Base-by-base conservation (phyloP, 2,113 vertebrate species). In the Arenaria interpres region DNA sequence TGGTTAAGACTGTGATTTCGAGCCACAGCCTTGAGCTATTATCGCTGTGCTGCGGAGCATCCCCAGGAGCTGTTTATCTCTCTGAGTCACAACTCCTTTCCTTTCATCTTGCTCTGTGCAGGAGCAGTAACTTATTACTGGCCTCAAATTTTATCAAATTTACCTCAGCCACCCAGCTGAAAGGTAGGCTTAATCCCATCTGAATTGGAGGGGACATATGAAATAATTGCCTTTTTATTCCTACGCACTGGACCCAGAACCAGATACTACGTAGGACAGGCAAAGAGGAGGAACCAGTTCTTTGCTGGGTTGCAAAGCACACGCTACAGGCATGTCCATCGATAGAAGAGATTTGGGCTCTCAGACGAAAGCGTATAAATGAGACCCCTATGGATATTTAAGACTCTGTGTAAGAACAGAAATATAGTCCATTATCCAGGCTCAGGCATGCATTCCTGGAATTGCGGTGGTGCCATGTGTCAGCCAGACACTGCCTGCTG, bases 381-480 rank as follows among this genome's bases (percentile, higher is more conserved):
- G 43, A 78, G 63, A 54, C 35, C 5, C 78, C 28, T 19, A 6
- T 19, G 48, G 18, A 62, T 48, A 62, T 48, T 82, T 75, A 51
- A 72, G 24, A 37, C 24, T 88, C 10, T 51, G 54, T 37, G 0
- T 64, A 21, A 88, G 45, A 91, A 73, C 7, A 85, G 73, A 81
- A 69, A 54, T 16, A 3, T 16, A 50, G 43, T 85, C 28, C 12
- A 27, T 46, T 74, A 43, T 10, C 45, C 45, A 78, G 30, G 66
- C 33, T 85, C 51, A 51, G 0, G 1, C 0, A 0, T 45, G 59
- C 33, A 22, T 23, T 54, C 39, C 19, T 57, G 45, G 53, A 83
- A 57, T 66, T 76, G n/a, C 9, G 30, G 50, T 14, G 9, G 48
- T 66, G 57, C 30, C 39, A 7, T 7, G 25, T 64, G 50, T 73